phyloP scores from a whole-genome alignment of 2,797 vertebrate genomes.

The Scolopax bukidnonensis region DNA sequence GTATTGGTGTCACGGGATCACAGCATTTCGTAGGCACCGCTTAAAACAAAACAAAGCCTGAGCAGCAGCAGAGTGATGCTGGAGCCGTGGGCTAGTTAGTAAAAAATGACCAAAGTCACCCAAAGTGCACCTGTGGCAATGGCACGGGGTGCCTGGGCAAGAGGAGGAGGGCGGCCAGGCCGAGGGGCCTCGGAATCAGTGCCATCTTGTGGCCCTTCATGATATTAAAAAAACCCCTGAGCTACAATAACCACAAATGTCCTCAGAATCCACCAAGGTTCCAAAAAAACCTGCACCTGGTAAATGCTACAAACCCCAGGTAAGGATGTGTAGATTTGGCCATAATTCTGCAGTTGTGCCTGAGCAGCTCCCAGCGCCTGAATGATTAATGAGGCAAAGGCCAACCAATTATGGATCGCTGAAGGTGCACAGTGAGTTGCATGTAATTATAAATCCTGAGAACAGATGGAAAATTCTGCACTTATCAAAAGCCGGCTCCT shows the following conservation, averaged over 20 bases:
- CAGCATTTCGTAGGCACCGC: neutral
- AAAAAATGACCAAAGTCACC: accelerated
- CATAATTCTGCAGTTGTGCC: neutral
- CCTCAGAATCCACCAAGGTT: neutral
- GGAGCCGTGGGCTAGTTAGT: neutral
- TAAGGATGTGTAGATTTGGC: neutral
- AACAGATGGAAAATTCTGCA: conserved; percentile 62
- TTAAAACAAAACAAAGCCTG: neutral
- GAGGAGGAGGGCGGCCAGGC: neutral
- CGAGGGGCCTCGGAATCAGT: neutral
- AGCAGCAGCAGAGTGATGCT: neutral
- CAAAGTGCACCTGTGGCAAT: neutral
- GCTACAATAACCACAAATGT: neutral
- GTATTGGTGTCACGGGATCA: neutral
- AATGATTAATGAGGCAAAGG: conserved; percentile 43
- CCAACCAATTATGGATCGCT: conserved; percentile 27
- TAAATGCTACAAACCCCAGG: neutral
- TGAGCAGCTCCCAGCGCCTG: neutral
- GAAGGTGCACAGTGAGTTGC: conserved; percentile 42
- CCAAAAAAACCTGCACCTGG: neutral
- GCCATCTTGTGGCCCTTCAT: conserved; percentile 43
- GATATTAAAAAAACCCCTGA: neutral
- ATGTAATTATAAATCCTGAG: conserved; percentile 14
- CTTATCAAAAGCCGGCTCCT: conserved; percentile 6
- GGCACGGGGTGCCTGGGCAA: neutral